Percentiles rank a stretch among this genome's conserved stretches.
Conservation (phyloP, 92 coral and sea anemone species). For the Paramuricea clavata region DNA sequence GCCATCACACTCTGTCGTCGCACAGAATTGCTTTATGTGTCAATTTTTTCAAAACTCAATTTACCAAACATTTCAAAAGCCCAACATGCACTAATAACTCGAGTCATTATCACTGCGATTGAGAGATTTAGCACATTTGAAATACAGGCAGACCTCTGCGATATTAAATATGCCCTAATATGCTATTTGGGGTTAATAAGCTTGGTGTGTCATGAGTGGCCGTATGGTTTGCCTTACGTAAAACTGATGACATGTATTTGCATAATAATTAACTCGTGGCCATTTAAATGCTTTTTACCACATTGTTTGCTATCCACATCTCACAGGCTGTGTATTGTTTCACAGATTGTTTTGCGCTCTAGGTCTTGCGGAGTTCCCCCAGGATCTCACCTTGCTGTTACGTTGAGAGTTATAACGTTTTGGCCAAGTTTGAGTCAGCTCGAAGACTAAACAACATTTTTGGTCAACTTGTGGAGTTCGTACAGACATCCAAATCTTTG, state of each 20-base stretch:
- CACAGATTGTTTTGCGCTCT: slow-evolving; percentile 31
- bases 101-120: slow-evolving; percentile 7
- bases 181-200: not conserved
- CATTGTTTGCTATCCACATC: slow-evolving; percentile 19
- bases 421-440: not conserved
- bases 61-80: not conserved
- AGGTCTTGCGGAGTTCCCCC: not conserved
- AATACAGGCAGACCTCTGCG: not conserved
- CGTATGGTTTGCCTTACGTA: not conserved
- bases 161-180: not conserved
- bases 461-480: not conserved
- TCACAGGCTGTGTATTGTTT: slow-evolving; percentile 26
- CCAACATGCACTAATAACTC: not conserved
- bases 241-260: slow-evolving; percentile 35
- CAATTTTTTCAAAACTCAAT: no score
- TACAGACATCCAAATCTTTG: not conserved
- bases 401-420: not conserved
- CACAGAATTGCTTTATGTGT: not conserved
- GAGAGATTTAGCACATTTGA: not conserved
- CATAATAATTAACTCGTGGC: slow-evolving; percentile 46
- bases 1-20: not conserved
- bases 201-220: not conserved
- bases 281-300: slow-evolving; percentile 43
- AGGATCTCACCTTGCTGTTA: not conserved
- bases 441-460: not conserved